Percentiles rank a stretch among this genome's conserved stretches.
phyloP scores from a whole-genome alignment of 1,140 invertebrate species.

The Drosophila miranda region DNA sequence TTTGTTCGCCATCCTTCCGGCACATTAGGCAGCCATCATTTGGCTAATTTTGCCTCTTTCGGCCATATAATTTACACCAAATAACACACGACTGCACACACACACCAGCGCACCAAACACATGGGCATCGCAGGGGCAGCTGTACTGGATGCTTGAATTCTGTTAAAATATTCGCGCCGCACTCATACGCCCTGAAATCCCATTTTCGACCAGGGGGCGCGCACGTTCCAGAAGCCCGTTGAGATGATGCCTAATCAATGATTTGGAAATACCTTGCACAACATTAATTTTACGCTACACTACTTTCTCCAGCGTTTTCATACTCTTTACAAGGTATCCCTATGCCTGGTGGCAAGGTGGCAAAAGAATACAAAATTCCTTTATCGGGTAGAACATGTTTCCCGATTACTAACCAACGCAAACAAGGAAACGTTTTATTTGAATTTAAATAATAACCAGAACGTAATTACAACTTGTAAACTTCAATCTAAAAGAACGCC shows the following conservation, averaged over 20 bases:
- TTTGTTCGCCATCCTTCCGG: constrained; percentile 57
- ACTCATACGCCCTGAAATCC: constrained; percentile 64
- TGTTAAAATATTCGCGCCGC: constrained; percentile 54
- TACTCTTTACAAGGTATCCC: no score
- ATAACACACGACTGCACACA: constrained; percentile 75
- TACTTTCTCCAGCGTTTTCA: constrained; percentile 2
- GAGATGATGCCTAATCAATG: constrained; percentile 62
- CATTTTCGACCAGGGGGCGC: constrained; percentile 13
- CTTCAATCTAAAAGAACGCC: no score
- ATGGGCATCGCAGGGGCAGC: constrained; percentile 16
- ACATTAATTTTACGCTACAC: constrained; percentile 68
- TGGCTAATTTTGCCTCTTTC: constrained; percentile 78
- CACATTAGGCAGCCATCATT: constrained; percentile 76
- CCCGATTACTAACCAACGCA: no score
- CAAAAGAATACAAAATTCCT: no score
- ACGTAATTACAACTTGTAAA: no score
- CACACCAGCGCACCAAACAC: constrained; percentile 11
- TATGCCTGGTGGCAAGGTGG: no score
- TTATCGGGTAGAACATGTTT: no score
- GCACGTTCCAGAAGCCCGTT: constrained; percentile 8
- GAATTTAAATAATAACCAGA: no score
- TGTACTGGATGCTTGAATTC: constrained; percentile 47
- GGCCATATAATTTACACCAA: constrained; percentile 78
- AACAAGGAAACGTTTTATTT: no score
- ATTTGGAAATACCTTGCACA: constrained; percentile 75